Percentiles rank a stretch among this genome's conserved stretches.
These are phyloP conservation scores for Diploscapter pachys DNA, from an alignment of 1,140 invertebrate species.

Conservation along the genomic window DNA sequence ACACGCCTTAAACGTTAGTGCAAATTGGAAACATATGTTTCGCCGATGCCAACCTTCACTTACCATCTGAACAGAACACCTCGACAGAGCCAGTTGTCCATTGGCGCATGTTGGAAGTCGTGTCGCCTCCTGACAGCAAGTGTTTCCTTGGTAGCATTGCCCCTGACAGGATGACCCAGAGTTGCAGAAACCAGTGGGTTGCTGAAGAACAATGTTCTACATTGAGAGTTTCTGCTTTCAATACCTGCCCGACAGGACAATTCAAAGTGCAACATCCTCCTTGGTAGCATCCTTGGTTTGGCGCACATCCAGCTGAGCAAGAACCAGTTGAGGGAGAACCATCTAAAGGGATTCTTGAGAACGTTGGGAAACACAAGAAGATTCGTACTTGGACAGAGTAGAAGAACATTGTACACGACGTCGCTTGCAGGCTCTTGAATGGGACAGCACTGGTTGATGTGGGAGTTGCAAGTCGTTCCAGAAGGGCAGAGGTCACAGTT, in stretches of 20 bases:
- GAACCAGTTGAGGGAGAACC: constrained; percentile 34
- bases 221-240: too few species aligned
- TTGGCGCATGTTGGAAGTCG: constrained; percentile 47
- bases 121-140: constrained; percentile 32
- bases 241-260: constrained; percentile 36
- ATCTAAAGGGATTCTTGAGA: constrained; percentile 23
- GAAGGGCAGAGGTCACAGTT: constrained; percentile 25
- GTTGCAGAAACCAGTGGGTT: constrained; percentile 37
- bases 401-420: constrained; percentile 29
- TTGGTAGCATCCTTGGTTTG: constrained; percentile 39
- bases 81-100: constrained; percentile 26
- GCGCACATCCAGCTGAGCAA: constrained; percentile 31
- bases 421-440: constrained; percentile 19
- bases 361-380: neutral
- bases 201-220: constrained; percentile 8
- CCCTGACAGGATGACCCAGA: constrained; percentile 33
- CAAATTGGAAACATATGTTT: constrained; percentile 1
- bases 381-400: constrained; percentile 37
- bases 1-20: neutral
- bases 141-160: constrained; percentile 30
- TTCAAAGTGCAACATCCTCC: constrained; percentile 41
- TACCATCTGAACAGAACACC: constrained; percentile 16
- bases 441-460: constrained; percentile 35
- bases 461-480: constrained; percentile 23
- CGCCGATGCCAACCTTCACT: constrained; percentile 9